Evolutionary conservation across 2,113 vertebrate genomes (phyloP).

Genomic region (Stegostoma tigrinum): DNA sequence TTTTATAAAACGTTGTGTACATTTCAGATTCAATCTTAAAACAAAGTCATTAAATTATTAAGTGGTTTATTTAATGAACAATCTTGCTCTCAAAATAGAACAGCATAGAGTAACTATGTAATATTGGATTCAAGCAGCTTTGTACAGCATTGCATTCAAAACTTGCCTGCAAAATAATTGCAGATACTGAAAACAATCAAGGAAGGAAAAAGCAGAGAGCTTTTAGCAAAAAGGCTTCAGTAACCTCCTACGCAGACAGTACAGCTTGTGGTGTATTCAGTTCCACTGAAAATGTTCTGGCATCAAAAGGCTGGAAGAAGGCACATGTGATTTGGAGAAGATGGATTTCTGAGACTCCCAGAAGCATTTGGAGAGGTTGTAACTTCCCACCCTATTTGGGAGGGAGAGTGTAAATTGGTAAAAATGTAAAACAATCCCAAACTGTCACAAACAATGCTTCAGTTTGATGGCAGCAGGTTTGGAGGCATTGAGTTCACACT

Average conservation of each 20-base stretch:
- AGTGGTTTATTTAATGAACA: background rate
- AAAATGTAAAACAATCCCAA: too few relatives aligned
- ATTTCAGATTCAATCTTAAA: background rate
- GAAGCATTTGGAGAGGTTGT: too few relatives aligned
- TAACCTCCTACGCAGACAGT: background rate
- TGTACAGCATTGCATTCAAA: background rate
- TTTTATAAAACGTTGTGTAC: background rate
- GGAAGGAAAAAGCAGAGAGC: background rate
- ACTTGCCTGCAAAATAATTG: background rate
- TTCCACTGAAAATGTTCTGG: background rate
- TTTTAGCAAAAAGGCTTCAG: background rate
- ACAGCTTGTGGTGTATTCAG: background rate
- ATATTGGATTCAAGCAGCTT: too few relatives aligned
- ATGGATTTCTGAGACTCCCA: too few relatives aligned
- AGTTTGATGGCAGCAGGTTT: too few relatives aligned
- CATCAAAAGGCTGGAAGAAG: background rate
- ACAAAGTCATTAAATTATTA: background rate
- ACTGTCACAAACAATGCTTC: too few relatives aligned
- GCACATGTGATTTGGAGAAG: background rate
- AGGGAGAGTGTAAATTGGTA: too few relatives aligned
- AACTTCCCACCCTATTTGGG: too few relatives aligned
- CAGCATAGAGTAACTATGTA: too few relatives aligned
- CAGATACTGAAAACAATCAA: background rate
- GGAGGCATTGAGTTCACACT: too few relatives aligned
- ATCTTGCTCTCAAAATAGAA: background rate